Conservation (phyloP, 2,888 invertebrate species). For the Syrphus vitripennis region DNA sequence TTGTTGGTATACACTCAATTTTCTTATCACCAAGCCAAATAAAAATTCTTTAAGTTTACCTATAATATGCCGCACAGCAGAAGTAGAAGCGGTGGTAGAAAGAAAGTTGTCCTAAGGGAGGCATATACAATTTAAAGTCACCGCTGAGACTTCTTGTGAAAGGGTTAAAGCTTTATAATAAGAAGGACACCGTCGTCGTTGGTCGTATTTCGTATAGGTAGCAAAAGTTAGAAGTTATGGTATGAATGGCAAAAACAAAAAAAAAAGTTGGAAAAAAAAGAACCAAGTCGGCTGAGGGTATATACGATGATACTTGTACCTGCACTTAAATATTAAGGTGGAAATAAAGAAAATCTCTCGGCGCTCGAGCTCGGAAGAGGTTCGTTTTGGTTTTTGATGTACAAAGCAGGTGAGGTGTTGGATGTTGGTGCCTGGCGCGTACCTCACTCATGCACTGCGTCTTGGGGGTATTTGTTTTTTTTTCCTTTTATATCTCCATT, state of each 20-base stretch:
- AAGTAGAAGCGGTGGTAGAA: not conserved
- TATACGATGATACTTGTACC: slow-evolving; percentile 49
- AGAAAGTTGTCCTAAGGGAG: slow-evolving; percentile 42
- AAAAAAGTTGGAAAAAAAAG: not conserved
- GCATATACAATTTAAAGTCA: slow-evolving; percentile 58
- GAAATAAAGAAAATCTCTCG: slow-evolving; percentile 48
- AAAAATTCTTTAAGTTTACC: slow-evolving; percentile 42
- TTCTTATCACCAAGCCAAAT: slow-evolving; percentile 12
- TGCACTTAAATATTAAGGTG: slow-evolving; percentile 64
- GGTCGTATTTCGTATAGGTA: not conserved
- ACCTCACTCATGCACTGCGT: slow-evolving; percentile 42
- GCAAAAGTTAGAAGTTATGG: not conserved
- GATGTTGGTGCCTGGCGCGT: slow-evolving; percentile 43
- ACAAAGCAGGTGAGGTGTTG: slow-evolving; percentile 26
- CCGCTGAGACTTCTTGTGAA: slow-evolving; percentile 39
- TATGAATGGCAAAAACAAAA: not conserved
- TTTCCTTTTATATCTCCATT: slow-evolving; percentile 11
- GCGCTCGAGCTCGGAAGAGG: slow-evolving; percentile 51
- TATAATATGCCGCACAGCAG: not conserved
- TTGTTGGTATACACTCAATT: slow-evolving; percentile 14
- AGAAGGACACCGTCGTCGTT: slow-evolving; percentile 19
- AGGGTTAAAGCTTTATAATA: slow-evolving; percentile 53
- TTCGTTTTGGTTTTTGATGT: slow-evolving; percentile 62
- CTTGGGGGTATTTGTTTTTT: slow-evolving; percentile 10
- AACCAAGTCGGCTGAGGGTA: slow-evolving; percentile 15